A percentile compares a stretch with the other conserved stretches of the same genome.
Evolutionary conservation across 2,888 invertebrate species (phyloP).

Genomic region (Synanthedon formicaeformis): DNA sequence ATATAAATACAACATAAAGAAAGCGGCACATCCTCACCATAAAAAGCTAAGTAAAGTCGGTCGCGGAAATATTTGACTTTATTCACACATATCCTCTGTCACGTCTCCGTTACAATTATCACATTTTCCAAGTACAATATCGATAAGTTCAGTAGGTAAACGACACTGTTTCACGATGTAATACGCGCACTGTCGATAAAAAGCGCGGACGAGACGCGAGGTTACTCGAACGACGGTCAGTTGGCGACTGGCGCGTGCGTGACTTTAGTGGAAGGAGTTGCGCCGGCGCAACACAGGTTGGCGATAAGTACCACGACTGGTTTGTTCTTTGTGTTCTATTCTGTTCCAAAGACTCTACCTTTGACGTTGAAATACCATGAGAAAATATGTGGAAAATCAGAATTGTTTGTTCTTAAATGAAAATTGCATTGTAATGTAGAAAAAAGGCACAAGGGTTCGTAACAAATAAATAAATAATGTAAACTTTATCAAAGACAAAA

Average conservation of each 20-base stretch:
- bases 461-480: too few species aligned
- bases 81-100: neutral
- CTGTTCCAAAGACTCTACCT: neutral
- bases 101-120: neutral
- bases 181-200: slow-evolving; percentile 30
- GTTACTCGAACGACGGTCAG: slow-evolving; percentile 25
- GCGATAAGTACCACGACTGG: slow-evolving; percentile 38
- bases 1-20: too few species aligned
- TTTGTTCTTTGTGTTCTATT: slow-evolving; percentile 23
- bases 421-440: too few species aligned
- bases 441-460: too few species aligned
- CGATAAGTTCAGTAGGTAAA: slow-evolving; percentile 14
- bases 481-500: too few species aligned
- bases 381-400: too few species aligned
- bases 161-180: slow-evolving; percentile 33
- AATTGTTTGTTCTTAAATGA: too few species aligned
- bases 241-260: slow-evolving; percentile 37
- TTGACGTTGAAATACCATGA: too few species aligned
- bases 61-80: neutral
- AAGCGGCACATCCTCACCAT: neutral
- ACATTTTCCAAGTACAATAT: neutral
- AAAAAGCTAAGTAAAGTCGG: neutral
- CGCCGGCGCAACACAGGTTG: slow-evolving; percentile 23
- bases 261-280: slow-evolving; percentile 8
- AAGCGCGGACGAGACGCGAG: slow-evolving; percentile 6